Base-by-base conservation (phyloP, 2,888 invertebrate genomes). In the Ditylenchus weischeri region DNA sequence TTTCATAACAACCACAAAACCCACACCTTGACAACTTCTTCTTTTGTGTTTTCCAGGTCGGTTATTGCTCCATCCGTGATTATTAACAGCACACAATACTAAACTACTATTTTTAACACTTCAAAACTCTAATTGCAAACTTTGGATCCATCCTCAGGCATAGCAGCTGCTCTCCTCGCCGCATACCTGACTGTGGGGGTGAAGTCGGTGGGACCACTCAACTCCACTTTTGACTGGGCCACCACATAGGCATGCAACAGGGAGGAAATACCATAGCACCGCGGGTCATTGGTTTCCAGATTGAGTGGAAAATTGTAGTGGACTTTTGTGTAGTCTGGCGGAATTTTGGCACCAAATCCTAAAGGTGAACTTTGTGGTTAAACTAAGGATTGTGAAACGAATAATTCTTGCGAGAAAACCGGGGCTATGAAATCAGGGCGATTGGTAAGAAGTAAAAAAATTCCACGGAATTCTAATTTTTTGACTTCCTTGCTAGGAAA, bases 21-120 rank as follows among this genome's bases (percentile, higher is more conserved):
- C n/a, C 48, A 2, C 51, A 75, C 75, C 65, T 73, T 69, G 58
- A 77, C 72, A 49, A 77, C 75, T 60, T 75, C 75, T 60, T 75
- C 71, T 63, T 78, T 79, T 15, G 79, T 76, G 23, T 65, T 62
- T 23, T 72, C 71, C 64, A 88, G 87, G 77, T 88, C 88, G 10
- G 87, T 86, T 65, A 88, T 88, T 63, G 87, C 86, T 4, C 88
- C 88, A 80, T 88, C 88, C 0, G 88, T 88, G 50, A 88, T 84
- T 61, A 88, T 88, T 57, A 88, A 84, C 61, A 88, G 83, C 57
- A 88, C 87, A 82, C 87, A 87, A 78, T 88, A 88, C 86, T 54
- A 54, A 54, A 54, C 7, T 54, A 10, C 74, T 38, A 59, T 43
- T 35, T 43, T n/a, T 59, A 43, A n/a, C 11, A 4, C 1, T 29